Percentiles rank a stretch among this genome's conserved stretches.
Evolutionary conservation across 1,140 invertebrate genomes (phyloP).

Genomic region (Sycophaga agraensis): DNA sequence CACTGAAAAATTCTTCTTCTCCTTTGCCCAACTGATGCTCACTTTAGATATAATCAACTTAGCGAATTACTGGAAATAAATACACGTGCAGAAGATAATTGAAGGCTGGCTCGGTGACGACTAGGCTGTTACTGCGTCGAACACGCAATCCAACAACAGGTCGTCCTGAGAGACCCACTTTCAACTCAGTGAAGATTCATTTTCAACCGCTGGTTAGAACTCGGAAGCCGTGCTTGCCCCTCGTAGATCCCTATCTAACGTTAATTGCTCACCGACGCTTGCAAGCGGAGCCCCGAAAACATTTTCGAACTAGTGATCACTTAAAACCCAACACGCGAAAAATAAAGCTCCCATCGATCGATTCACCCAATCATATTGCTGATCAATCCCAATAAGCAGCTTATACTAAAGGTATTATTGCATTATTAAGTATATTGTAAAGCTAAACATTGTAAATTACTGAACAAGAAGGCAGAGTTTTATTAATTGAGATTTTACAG

Average conservation of each 20-base stretch:
- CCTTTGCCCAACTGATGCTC: no score
- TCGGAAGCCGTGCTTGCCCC: background rate
- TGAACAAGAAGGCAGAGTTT: no score
- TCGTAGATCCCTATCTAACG: constrained; percentile 1
- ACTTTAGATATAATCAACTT: background rate
- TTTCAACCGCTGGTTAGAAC: background rate
- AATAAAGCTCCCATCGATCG: no score
- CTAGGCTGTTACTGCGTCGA: no score
- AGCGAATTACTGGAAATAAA: constrained; percentile 18
- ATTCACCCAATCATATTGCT: no score
- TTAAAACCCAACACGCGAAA: no score
- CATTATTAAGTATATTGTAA: no score
- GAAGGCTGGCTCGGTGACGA: background rate
- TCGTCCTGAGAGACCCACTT: constrained; percentile 12
- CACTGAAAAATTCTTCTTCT: no score
- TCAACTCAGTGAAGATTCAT: constrained; percentile 6
- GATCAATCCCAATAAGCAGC: no score
- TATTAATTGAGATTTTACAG: no score
- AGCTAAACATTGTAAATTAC: no score
- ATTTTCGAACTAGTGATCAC: background rate
- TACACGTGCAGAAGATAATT: constrained; percentile 1
- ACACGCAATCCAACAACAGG: constrained; percentile 15
- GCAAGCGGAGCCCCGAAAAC: background rate
- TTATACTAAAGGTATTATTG: no score
- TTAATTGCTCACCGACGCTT: constrained; percentile 7